Evolutionary conservation across 2,888 invertebrate species (phyloP).

Genomic region (Eudemis profundana): DNA sequence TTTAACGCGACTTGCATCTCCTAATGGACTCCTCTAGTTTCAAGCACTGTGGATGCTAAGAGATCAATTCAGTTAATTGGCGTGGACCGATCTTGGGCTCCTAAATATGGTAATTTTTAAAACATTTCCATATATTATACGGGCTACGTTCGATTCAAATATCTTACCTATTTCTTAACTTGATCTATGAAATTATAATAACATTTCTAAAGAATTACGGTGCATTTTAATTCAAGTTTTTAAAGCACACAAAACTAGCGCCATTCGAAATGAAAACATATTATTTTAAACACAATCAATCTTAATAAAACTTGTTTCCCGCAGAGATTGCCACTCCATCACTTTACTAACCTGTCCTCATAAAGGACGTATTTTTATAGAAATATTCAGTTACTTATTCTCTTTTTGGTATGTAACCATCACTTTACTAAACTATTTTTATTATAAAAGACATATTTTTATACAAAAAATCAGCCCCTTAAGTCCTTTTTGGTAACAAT

Average conservation of each 20-base stretch:
- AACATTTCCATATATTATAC: too few species aligned
- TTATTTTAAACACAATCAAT: constrained; percentile 13
- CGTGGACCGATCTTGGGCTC: too few species aligned
- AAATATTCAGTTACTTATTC: not conserved
- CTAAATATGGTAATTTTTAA: too few species aligned
- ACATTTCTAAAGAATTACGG: too few species aligned
- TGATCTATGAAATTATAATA: too few species aligned
- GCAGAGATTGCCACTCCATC: constrained; percentile 24
- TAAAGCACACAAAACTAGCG: not conserved
- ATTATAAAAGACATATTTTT: not conserved
- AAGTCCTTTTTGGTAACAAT: not conserved
- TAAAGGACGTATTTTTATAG: not conserved
- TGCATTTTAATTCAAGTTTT: too few species aligned
- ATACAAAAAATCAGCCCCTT: not conserved
- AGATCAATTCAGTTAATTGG: too few species aligned
- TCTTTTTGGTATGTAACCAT: not conserved
- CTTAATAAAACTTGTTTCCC: constrained; percentile 3
- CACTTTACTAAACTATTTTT: not conserved
- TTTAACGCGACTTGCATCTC: too few species aligned
- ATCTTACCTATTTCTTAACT: too few species aligned
- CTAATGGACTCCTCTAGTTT: too few species aligned
- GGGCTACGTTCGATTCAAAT: too few species aligned
- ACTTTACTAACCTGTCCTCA: not conserved
- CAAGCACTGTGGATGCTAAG: too few species aligned
- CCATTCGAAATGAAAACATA: not conserved